Conservation (phyloP, 2,113 vertebrate genomes). For the Kryptolebias marmoratus region DNA sequence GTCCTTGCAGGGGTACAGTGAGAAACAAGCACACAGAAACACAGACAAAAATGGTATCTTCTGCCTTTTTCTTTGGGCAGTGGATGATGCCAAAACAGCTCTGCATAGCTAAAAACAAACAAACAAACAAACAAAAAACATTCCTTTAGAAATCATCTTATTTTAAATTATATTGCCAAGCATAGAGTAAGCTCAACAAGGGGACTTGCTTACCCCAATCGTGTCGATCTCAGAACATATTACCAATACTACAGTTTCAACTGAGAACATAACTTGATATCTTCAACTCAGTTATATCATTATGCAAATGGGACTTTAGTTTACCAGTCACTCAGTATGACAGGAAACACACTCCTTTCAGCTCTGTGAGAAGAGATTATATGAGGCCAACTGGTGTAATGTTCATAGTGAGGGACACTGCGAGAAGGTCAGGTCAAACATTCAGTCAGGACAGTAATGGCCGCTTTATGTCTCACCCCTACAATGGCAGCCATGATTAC, state of each 20-base stretch:
- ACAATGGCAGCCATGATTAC: conserved; percentile 58
- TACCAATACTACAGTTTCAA: neutral
- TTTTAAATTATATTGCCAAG: neutral
- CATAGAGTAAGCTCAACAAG: neutral
- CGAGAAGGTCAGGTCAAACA: conserved; percentile 61
- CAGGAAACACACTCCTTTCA: conserved; percentile 20
- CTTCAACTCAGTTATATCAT: conserved; percentile 18
- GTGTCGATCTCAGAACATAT: too few species aligned
- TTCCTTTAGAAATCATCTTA: too few species aligned
- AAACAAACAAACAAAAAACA: too few species aligned
- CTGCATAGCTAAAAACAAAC: too few species aligned
- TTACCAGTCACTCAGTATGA: conserved; percentile 13
- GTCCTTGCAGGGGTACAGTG: too few species aligned
- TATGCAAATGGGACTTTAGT: conserved; percentile 22
- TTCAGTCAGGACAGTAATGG: conserved; percentile 52
- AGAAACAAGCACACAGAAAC: too few species aligned
- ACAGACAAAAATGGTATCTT: too few species aligned
- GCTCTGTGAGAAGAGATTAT: conserved; percentile 26
- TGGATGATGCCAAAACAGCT: too few species aligned
- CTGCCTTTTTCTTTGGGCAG: too few species aligned
- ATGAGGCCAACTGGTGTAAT: conserved; percentile 39
- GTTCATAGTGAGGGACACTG: conserved; percentile 7
- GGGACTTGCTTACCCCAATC: neutral
- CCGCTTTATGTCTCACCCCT: conserved; percentile 41
- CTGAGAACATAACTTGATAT: neutral